A percentile compares a stretch with the other conserved stretches of the same genome.
These are phyloP conservation scores for Rhea americana DNA, from an alignment of 2,113 vertebrate species.

Conservation along the genomic window DNA sequence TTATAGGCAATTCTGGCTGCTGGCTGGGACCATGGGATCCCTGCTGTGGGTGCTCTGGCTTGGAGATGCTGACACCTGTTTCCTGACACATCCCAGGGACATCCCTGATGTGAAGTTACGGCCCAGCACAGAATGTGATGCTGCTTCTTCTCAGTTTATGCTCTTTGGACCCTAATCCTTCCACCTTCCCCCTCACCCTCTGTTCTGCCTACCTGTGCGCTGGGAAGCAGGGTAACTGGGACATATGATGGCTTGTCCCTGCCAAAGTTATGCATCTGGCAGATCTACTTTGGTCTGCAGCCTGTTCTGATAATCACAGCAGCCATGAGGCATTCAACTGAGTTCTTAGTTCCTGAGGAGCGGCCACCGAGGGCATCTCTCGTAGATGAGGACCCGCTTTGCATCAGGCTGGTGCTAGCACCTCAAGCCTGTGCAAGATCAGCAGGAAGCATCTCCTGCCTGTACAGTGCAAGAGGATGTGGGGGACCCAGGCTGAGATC, in stretches of 20 bases:
- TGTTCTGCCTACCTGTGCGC: not conserved
- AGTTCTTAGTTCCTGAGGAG: not conserved
- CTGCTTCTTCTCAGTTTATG: not conserved
- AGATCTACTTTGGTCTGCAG: not conserved
- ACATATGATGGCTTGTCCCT: not conserved
- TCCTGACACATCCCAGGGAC: not conserved
- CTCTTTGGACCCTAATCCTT: not conserved
- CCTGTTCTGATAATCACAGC: not conserved
- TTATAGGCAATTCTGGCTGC: not conserved
- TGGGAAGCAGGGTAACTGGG: not conserved
- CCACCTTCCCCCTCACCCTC: not conserved
- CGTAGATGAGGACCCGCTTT: not conserved
- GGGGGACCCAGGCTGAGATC: not conserved
- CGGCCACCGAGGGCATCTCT: not conserved
- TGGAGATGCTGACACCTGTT: not conserved
- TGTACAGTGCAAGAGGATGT: not conserved
- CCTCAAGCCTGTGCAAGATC: not conserved
- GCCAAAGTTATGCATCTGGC: not conserved
- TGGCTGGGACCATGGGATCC: not conserved
- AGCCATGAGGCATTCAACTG: not conserved
- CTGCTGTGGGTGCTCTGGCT: not conserved
- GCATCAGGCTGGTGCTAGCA: not conserved
- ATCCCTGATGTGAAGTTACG: not conserved
- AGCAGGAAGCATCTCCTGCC: not conserved
- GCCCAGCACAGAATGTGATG: not conserved